Evolutionary conservation across 2,888 invertebrate species (phyloP).

Genomic region (Mamestra brassicae): DNA sequence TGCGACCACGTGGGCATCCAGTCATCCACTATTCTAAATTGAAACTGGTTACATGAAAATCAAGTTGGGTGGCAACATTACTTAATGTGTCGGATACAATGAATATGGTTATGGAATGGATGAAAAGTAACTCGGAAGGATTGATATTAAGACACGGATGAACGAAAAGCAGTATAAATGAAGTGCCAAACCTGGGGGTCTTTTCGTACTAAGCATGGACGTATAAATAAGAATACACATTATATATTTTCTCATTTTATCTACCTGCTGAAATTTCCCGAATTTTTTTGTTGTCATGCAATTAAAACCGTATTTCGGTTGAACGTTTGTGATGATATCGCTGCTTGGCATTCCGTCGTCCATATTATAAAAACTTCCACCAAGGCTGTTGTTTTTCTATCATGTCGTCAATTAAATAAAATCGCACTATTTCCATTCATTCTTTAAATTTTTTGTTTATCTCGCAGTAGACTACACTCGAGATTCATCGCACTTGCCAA

Average conservation of each 20-base stretch:
- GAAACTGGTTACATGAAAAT: not conserved
- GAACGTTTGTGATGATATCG: constrained; percentile 26
- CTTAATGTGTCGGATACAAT: not conserved
- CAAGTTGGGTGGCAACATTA: not conserved
- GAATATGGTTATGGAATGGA: constrained; percentile 3
- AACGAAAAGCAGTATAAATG: constrained; percentile 1
- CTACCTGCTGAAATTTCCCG: constrained; percentile 6
- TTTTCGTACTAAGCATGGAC: not conserved
- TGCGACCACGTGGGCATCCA: not conserved
- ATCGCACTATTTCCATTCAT: constrained; percentile 29
- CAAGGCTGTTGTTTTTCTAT: constrained; percentile 53
- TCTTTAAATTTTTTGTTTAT: constrained; percentile 22
- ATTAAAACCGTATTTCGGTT: constrained; percentile 39
- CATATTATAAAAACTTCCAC: constrained; percentile 34
- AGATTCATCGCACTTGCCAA: constrained; percentile 4
- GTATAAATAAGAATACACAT: no score
- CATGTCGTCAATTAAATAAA: constrained; percentile 21
- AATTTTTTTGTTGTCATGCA: not conserved
- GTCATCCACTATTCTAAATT: constrained; percentile 7
- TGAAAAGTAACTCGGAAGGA: not conserved
- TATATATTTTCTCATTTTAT: not conserved
- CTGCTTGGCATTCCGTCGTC: constrained; percentile 30
- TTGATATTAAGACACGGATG: not conserved
- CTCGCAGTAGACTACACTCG: constrained; percentile 7
- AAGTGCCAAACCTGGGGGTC: not conserved